phyloP scores from a whole-genome alignment of 2,888 invertebrate genomes.

The Erebia ligea region DNA sequence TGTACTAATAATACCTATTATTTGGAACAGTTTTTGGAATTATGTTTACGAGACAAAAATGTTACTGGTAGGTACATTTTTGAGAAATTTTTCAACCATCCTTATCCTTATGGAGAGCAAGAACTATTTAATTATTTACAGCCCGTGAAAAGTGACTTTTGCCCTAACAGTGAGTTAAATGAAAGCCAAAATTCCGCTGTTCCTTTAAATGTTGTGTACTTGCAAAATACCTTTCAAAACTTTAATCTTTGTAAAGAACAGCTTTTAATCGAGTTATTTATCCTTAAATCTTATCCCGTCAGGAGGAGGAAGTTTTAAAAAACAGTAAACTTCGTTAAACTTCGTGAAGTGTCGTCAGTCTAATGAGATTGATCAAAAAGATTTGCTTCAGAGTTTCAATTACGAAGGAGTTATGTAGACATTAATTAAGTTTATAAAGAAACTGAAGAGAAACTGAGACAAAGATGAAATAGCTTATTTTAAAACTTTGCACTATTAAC shows the following conservation, averaged over 20 bases:
- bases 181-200: background rate
- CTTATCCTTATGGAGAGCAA: too few species aligned
- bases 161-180: too few species aligned
- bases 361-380: conserved; percentile 66
- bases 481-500: background rate
- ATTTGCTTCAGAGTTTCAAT: conserved; percentile 46
- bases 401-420: conserved; percentile 20
- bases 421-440: conserved; percentile 23
- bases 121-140: too few species aligned
- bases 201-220: background rate
- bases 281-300: conserved; percentile 42
- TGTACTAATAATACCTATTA: too few species aligned
- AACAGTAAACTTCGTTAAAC: conserved; percentile 47
- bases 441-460: conserved; percentile 9
- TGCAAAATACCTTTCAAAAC: conserved; percentile 1
- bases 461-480: conserved; percentile 6
- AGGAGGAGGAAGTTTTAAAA: conserved; percentile 47
- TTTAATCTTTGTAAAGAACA: conserved; percentile 36
- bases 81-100: too few species aligned
- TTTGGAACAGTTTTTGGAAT: too few species aligned
- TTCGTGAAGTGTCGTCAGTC: conserved; percentile 56
- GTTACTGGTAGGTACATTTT: too few species aligned
- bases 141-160: too few species aligned
- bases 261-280: conserved; percentile 46
- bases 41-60: too few species aligned